Evolutionary conservation across 2,888 invertebrate genomes (phyloP).

Genomic region (Eurytoma californica): DNA sequence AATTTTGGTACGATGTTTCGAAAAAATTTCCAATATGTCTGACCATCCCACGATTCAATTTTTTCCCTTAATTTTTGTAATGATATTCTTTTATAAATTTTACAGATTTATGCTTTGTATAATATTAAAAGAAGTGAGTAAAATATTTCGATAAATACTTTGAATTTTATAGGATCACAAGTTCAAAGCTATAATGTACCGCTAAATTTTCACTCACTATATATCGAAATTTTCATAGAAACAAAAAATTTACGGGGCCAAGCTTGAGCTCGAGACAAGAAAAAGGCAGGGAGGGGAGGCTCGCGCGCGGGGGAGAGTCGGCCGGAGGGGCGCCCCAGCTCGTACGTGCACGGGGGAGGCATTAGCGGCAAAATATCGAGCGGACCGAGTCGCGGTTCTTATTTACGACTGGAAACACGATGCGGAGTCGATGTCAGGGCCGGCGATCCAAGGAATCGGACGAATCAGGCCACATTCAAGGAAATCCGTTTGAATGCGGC

Average conservation of each 20-base stretch:
- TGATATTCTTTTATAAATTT: too few species aligned
- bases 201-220: too few species aligned
- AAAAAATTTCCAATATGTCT: too few species aligned
- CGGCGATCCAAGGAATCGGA: constrained; percentile 54
- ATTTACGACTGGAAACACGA: constrained; percentile 48
- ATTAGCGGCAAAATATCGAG: constrained; percentile 51
- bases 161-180: too few species aligned
- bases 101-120: too few species aligned
- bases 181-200: too few species aligned
- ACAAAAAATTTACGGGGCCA: neutral
- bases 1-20: too few species aligned
- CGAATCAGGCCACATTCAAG: constrained; percentile 58
- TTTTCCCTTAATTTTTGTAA: too few species aligned
- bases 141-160: too few species aligned
- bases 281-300: neutral
- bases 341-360: constrained; percentile 24
- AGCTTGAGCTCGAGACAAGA: neutral
- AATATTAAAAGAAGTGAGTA: too few species aligned
- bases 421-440: constrained; percentile 54
- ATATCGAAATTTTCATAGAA: too few species aligned
- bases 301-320: neutral
- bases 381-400: constrained; percentile 41
- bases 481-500: constrained; percentile 56
- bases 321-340: neutral
- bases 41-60: too few species aligned